Percentiles rank a stretch among this genome's conserved stretches.
Evolutionary conservation across 2,113 vertebrate genomes (phyloP).

Genomic region (Tachysurus vachellii): DNA sequence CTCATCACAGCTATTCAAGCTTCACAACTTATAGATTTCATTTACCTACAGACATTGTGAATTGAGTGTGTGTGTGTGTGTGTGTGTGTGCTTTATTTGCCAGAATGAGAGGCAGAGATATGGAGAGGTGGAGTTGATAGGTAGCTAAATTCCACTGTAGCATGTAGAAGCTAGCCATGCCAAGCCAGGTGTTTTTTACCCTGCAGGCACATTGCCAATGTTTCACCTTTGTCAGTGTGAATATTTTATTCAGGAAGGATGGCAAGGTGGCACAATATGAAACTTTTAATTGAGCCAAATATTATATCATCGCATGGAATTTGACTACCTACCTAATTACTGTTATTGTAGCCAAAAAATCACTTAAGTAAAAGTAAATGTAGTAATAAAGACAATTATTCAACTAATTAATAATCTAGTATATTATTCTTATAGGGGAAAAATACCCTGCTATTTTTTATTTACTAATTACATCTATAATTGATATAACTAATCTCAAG

Average conservation of each 20-base stretch:
- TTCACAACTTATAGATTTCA: constrained; percentile 14
- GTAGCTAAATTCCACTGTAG: constrained; percentile 38
- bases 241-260: constrained; percentile 13
- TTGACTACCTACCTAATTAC: background rate
- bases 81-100: background rate
- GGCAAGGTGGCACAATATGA: background rate
- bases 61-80: background rate
- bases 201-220: background rate
- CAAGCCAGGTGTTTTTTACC: constrained; percentile 12
- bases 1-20: constrained; percentile 23
- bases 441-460: no score
- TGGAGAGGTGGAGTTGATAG: background rate
- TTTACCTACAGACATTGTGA: constrained; percentile 48
- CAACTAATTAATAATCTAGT: background rate
- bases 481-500: background rate
- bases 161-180: background rate
- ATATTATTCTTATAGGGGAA: background rate
- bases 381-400: background rate
- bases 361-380: background rate
- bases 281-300: background rate
- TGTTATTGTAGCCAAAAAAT: background rate
- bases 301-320: background rate
- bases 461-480: background rate
- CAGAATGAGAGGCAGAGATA: constrained; percentile 13
- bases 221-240: background rate